Base-by-base conservation (phyloP, 2,113 vertebrate species). In the Tupaia tana region DNA sequence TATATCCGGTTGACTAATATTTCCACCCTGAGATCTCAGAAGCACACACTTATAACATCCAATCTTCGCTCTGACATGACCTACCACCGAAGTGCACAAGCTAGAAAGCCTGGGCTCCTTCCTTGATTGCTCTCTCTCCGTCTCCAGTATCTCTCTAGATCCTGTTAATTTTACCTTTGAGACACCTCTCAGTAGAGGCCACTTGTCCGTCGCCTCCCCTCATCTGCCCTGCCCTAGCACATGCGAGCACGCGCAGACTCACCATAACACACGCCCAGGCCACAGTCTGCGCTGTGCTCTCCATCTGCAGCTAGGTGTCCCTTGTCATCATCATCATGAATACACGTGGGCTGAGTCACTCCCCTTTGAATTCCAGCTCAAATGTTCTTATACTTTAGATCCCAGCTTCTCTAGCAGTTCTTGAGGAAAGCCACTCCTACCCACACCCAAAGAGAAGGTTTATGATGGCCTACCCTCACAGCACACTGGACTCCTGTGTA, bases 161-260 rank as follows among this genome's bases (percentile, higher is more conserved):
- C 54, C 75, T 86, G 4, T 27, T 67, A 22, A 20, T 27, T 58
- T 61, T 52, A 34, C 63, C 63, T 96, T 18, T 64, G 70, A 74
- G 63, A 31, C 20, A 11, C 20, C 25, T 31, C 85, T 67, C 10
- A 11, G 14, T 6, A 20, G 64, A 95, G 27, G 29, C 86, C 22
- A 12, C 0, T 19, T 52, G 61, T 82, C 74, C 25, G 16, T n/a
- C n/a, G 15, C 18, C 63, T 64, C 71, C 13, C 22, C 54, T 52
- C 34, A 10, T 5, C 70, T 56, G 1, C 69, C 56, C 54, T n/a
- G 25, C 43, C 56, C 20, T 0, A 5, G 11, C 20, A 6, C 9
- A 15, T 2, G 1, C 0, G 6, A 18, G 25, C 24, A 5, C 7
- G 7, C 1, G 14, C 10, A 6, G 52, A 74, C 5, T 4, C 2